Evolutionary conservation across 2,113 vertebrate genomes (phyloP), one percentile per base, ranked within the genome.

Genomic region (Albula goreensis): DNA sequence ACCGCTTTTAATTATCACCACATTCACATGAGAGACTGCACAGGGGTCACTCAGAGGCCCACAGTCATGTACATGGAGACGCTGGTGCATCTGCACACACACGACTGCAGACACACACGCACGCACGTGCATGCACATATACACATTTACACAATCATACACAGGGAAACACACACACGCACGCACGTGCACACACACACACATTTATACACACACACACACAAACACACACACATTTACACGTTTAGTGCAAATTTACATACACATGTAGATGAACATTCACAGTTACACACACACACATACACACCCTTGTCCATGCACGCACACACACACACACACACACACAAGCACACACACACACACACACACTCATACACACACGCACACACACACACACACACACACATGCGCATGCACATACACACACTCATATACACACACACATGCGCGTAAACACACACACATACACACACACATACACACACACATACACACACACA

Each of bases 1-100:
- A 88, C 78, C 79, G 74, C 78, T 83, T 86, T 82, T 86, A 89
- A 88, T 94, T 92, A 92, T 87, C 86, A n/a, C 74, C 57, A 86
- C 89, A 90, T 49, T 51, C n/a, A 87, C 88, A 88, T 85, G 86
- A 89, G 86, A 77, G 25, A 60, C 25, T 0, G 60, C 83, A 85
- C 84, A 89, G 87, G 66, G 86, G 90, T 90, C 87, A 89, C 80
- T 88, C 87, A 88, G 11, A 66, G 80, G 50, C 50, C 6, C 53
- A 56, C 53, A 56, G 7, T 56, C 53, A 56, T 12, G 12, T 12
- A 56, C 53, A 56, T 12, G 12, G 12, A 56, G 7, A 56, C 53
- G 2, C 53, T 7, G 12, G 12, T 12, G 53, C 53, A 56, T 56
- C 7, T 12, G 53, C 53, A 56, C 53, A 56, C 53, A 56, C 15